A percentile compares a stretch with the other conserved stretches of the same genome.
phyloP scores from a whole-genome alignment of 2,797 vertebrate genomes.

The Morus bassanus region DNA sequence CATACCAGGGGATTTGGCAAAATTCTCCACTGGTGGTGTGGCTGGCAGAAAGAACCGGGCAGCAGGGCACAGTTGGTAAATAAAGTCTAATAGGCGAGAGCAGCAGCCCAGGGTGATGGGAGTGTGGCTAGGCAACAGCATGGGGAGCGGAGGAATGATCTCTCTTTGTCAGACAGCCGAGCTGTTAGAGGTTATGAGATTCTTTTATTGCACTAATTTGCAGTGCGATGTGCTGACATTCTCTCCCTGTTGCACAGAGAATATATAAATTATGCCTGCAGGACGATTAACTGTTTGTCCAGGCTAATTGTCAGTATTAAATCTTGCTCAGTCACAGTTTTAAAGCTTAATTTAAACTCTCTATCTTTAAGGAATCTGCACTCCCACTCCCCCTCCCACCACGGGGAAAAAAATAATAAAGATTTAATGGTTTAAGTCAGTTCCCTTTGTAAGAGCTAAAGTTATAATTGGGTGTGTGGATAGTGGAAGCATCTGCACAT shows the following conservation, averaged over 20 bases:
- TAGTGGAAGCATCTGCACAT: slow-evolving; percentile 28
- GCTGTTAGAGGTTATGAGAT: slow-evolving; percentile 59
- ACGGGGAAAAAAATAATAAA: slow-evolving; percentile 57
- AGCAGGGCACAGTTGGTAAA: background rate
- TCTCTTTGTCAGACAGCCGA: slow-evolving; percentile 51
- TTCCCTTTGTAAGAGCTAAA: slow-evolving; percentile 46
- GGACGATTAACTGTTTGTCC: slow-evolving; percentile 71
- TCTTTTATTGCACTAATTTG: slow-evolving; percentile 61
- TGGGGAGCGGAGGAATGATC: slow-evolving; percentile 27
- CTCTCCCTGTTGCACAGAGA: slow-evolving; percentile 59
- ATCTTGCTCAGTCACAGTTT: slow-evolving; percentile 72
- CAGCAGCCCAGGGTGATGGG: slow-evolving; percentile 24
- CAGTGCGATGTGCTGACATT: slow-evolving; percentile 26
- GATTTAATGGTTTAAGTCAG: slow-evolving; percentile 64
- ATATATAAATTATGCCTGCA: slow-evolving; percentile 69
- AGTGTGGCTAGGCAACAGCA: slow-evolving; percentile 31
- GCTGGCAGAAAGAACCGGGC: background rate
- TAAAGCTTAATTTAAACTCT: slow-evolving; percentile 77
- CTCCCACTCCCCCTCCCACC: slow-evolving; percentile 48
- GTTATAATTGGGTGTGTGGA: slow-evolving; percentile 52
- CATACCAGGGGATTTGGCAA: background rate
- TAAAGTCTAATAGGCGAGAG: background rate
- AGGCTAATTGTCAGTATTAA: slow-evolving; percentile 74
- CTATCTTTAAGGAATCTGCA: slow-evolving; percentile 71
- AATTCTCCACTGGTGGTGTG: background rate